Evolutionary conservation across 2,113 vertebrate genomes (phyloP).

Genomic region (Cebidichthys violaceus): DNA sequence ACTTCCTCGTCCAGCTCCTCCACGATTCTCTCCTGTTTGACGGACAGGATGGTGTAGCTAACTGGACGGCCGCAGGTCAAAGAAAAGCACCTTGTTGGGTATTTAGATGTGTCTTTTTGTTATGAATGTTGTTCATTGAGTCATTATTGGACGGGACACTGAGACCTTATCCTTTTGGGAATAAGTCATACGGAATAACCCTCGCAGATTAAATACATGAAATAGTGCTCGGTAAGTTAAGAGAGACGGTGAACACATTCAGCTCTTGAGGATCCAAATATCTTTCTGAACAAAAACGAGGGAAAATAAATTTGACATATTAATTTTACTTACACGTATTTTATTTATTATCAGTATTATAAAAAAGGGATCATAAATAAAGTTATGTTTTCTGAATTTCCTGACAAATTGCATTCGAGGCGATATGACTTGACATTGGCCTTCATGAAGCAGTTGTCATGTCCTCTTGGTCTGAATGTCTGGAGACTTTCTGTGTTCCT

Average conservation of each 20-base stretch:
- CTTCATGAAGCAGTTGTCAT: not conserved
- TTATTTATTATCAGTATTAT: no score
- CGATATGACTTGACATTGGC: not conserved
- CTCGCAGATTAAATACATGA: no score
- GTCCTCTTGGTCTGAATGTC: not conserved
- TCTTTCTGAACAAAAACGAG: no score
- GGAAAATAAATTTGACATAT: no score
- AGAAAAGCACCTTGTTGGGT: conserved; percentile 19
- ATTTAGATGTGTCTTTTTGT: no score
- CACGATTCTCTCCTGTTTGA: conserved; percentile 76
- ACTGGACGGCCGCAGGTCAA: conserved; percentile 66
- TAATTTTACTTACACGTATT: no score
- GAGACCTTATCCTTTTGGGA: not conserved
- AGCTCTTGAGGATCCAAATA: not conserved
- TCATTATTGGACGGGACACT: not conserved
- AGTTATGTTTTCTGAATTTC: not conserved
- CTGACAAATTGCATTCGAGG: not conserved
- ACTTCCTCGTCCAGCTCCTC: conserved; percentile 78
- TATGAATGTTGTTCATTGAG: no score
- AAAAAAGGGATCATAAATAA: no score
- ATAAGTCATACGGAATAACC: not conserved
- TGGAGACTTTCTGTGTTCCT: not conserved
- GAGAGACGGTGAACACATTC: not conserved
- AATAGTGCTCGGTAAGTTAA: no score
- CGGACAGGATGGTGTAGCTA: conserved; percentile 77